phyloP scores from a whole-genome alignment of 2,888 invertebrate species.

The Isoperla grammatica region DNA sequence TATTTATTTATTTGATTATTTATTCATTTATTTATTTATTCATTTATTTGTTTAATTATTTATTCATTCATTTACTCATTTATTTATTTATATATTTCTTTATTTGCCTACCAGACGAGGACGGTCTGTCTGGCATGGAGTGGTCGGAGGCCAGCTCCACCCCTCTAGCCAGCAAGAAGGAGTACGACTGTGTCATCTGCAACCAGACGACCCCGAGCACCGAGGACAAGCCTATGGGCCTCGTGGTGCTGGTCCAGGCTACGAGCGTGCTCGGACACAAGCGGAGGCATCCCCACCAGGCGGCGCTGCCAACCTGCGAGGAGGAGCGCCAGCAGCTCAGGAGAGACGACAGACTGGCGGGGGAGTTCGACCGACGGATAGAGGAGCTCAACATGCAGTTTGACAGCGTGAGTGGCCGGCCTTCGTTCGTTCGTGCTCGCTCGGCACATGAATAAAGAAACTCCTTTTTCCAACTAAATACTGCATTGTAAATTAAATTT shows the following conservation, averaged over 20 bases:
- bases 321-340: conserved; percentile 51
- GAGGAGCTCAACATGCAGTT: conserved; percentile 72
- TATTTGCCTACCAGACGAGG: conserved; percentile 39
- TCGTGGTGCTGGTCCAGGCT: conserved; percentile 79
- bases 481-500: too few species aligned
- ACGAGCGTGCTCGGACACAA: conserved; percentile 85
- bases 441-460: too few species aligned
- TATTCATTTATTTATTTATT: too few species aligned
- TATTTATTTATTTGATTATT: too few species aligned
- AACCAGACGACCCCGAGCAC: conserved; percentile 83
- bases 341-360: conserved; percentile 48
- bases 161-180: conserved; percentile 52
- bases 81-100: too few species aligned
- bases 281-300: conserved; percentile 52
- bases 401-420: conserved; percentile 53
- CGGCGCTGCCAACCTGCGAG: conserved; percentile 57
- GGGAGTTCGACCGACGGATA: conserved; percentile 70
- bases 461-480: too few species aligned
- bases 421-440: too few species aligned
- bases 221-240: conserved; percentile 76
- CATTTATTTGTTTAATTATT: too few species aligned
- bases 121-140: conserved; percentile 52
- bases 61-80: too few species aligned
- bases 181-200: conserved; percentile 95
- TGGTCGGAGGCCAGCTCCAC: conserved; percentile 47